Conservation (phyloP, 2,888 invertebrate genomes). For the Sycophila texana region DNA sequence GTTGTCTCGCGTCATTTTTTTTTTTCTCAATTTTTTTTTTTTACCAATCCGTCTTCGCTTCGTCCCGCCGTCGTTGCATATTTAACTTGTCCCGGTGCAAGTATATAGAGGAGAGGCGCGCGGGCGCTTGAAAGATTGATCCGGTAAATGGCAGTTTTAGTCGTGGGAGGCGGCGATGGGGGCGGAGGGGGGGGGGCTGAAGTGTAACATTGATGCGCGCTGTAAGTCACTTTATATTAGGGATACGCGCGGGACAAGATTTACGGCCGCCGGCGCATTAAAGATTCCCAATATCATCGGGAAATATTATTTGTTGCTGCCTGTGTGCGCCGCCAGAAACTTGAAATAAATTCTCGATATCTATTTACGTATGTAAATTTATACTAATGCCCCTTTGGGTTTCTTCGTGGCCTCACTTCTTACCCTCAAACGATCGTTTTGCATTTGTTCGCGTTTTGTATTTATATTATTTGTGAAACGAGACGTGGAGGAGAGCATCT, state of each 20-base stretch:
- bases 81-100: too few relatives aligned
- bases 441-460: too few relatives aligned
- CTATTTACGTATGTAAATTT: slow-evolving; percentile 15
- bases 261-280: slow-evolving; percentile 13
- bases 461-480: too few relatives aligned
- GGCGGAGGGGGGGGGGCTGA: too few relatives aligned
- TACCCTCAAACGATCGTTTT: too few relatives aligned
- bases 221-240: slow-evolving; percentile 13
- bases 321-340: too few relatives aligned
- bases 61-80: neutral
- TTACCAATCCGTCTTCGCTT: neutral
- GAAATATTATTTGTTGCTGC: neutral
- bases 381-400: neutral
- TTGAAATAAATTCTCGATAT: slow-evolving; percentile 13
- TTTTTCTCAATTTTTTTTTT: slow-evolving; percentile 6
- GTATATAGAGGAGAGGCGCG: too few relatives aligned
- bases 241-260: slow-evolving; percentile 1
- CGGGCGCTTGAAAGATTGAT: slow-evolving; percentile 10
- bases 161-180: too few relatives aligned
- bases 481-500: too few relatives aligned
- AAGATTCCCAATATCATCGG: slow-evolving; percentile 25
- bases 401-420: too few relatives aligned
- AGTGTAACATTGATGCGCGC: neutral
- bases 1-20: neutral
- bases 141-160: slow-evolving; percentile 22